These are phyloP conservation scores for Stictonetta naevosa DNA, from an alignment of 2,113 vertebrate genomes.

Conservation along the genomic window DNA sequence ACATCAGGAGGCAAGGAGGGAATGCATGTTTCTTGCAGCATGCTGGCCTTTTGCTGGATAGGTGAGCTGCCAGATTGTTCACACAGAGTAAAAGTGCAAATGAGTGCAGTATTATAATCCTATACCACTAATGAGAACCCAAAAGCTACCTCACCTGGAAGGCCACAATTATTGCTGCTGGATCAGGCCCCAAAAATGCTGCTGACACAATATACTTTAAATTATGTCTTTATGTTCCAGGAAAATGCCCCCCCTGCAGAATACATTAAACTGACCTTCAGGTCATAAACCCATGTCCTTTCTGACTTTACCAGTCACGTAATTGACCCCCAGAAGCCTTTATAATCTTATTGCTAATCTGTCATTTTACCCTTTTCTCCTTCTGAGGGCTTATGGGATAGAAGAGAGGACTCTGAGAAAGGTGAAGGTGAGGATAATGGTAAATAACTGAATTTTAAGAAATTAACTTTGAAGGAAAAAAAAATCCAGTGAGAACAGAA, in stretches of 20 bases:
- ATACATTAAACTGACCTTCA: background rate
- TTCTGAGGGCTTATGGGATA: background rate
- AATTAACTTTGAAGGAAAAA: background rate
- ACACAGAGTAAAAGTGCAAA: background rate
- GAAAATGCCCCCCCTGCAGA: conserved; percentile 15
- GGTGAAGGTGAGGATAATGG: background rate
- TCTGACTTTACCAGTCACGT: background rate
- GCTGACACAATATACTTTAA: conserved; percentile 4
- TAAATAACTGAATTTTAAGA: conserved; percentile 23
- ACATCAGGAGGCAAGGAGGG: background rate
- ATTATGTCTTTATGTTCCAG: conserved; percentile 32
- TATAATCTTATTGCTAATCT: background rate
- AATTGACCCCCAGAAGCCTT: background rate
- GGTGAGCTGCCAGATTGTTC: background rate
- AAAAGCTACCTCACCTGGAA: background rate
- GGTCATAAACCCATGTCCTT: background rate
- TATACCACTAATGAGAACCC: conserved; percentile 28
- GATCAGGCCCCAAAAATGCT: conserved; percentile 12
- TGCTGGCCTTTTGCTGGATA: background rate
- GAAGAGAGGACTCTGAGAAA: background rate
- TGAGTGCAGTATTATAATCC: background rate
- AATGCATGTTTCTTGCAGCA: rapidly evolving
- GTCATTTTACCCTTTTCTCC: background rate
- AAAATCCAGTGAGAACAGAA: background rate
- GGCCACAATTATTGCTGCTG: conserved; percentile 26